Conservation (phyloP, 2,113 vertebrate species). For the Pygoscelis adeliae region DNA sequence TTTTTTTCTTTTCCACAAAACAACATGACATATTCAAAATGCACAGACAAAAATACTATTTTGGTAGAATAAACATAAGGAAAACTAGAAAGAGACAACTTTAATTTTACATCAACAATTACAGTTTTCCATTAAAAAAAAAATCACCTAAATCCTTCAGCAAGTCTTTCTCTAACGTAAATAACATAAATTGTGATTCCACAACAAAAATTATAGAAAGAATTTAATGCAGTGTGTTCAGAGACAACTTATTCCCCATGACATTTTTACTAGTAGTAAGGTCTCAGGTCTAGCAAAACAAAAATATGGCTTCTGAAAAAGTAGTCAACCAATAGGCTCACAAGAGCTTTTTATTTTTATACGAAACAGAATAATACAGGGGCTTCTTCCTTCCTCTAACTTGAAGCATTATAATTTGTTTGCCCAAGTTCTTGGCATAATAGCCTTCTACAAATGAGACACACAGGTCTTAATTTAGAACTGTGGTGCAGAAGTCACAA, state of each 20-base stretch:
- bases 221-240: neutral
- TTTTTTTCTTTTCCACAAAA: neutral
- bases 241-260: neutral
- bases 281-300: neutral
- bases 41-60: neutral
- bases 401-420: neutral
- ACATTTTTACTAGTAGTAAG: neutral
- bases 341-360: neutral
- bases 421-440: neutral
- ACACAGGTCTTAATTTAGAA: constrained; percentile 38
- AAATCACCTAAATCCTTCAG: neutral
- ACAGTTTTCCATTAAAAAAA: neutral
- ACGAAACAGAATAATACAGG: neutral
- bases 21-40: neutral
- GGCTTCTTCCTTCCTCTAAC: neutral
- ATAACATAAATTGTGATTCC: neutral
- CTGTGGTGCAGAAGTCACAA: constrained; percentile 17
- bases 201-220: neutral
- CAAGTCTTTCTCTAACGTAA: neutral
- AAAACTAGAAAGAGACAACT: neutral
- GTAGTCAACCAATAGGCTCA: neutral
- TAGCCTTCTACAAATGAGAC: constrained; percentile 7
- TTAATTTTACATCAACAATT: neutral
- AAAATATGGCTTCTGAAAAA: neutral
- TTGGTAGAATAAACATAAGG: neutral